Evolutionary conservation across 2,797 vertebrate species (phyloP).

Genomic region (Pseudomugil gertrudae): DNA sequence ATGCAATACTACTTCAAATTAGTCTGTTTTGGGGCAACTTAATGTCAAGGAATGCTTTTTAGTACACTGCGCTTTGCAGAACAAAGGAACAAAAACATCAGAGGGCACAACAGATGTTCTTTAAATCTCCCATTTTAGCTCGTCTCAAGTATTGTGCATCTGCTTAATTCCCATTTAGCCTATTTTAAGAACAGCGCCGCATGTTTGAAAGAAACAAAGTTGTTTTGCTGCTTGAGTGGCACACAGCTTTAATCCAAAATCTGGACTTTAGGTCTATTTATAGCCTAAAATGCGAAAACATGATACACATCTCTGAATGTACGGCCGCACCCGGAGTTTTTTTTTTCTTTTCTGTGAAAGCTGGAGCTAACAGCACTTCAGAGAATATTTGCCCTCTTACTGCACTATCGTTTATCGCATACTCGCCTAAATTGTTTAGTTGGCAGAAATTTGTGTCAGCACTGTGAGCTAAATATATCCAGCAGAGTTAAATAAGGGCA

Average conservation of each 20-base stretch:
- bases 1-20: conserved; percentile 63
- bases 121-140: conserved; percentile 38
- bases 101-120: conserved; percentile 58
- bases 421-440: conserved; percentile 81
- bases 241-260: background rate
- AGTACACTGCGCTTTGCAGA: conserved; percentile 24
- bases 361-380: conserved; percentile 25
- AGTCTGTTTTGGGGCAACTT: conserved; percentile 43
- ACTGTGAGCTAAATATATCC: conserved; percentile 83
- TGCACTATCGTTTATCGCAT: conserved; percentile 74
- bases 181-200: conserved; percentile 20
- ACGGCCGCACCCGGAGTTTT: conserved; percentile 26
- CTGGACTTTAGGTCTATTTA: conserved; percentile 2
- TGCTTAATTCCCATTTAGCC: conserved; percentile 46
- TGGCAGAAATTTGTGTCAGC: conserved; percentile 82
- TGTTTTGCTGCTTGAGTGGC: conserved; percentile 22
- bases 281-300: conserved; percentile 12
- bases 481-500: conserved; percentile 86
- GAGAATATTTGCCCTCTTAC: conserved; percentile 58
- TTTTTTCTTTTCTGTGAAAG: conserved; percentile 26
- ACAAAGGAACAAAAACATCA: conserved; percentile 11
- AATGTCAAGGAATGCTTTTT: conserved; percentile 58
- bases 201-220: background rate
- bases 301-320: conserved; percentile 36
- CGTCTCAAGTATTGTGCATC: conserved; percentile 32